Evolutionary conservation across 1,140 invertebrate genomes (phyloP).

Genomic region (Octopus sinensis): DNA sequence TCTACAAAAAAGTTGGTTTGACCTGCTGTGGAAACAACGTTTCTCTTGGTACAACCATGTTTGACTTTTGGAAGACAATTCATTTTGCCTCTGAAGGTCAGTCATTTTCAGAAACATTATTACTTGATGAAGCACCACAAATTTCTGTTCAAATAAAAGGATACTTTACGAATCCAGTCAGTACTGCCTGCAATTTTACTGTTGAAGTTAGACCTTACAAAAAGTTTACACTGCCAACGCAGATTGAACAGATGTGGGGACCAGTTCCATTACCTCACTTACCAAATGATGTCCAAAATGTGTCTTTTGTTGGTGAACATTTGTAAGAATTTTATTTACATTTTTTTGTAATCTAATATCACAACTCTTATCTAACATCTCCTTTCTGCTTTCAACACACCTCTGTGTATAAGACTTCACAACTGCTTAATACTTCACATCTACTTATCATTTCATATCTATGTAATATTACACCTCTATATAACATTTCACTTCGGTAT

Average conservation of each 20-base stretch:
- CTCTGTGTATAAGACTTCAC: too few relatives aligned
- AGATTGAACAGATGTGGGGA: constrained; percentile 50
- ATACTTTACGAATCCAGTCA: neutral
- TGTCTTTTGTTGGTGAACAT: constrained; percentile 51
- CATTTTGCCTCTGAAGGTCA: neutral
- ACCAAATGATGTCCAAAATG: constrained; percentile 41
- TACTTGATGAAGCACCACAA: neutral
- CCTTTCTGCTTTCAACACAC: too few relatives aligned
- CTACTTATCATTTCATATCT: too few relatives aligned
- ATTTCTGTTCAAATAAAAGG: neutral
- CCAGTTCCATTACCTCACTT: constrained; percentile 46
- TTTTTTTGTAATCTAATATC: too few relatives aligned
- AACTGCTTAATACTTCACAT: too few relatives aligned
- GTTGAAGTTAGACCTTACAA: constrained; percentile 32
- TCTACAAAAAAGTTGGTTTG: neutral
- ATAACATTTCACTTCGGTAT: too few relatives aligned
- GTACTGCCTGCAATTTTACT: constrained; percentile 17
- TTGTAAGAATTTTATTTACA: constrained; percentile 33
- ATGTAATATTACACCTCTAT: too few relatives aligned
- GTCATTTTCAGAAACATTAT: neutral
- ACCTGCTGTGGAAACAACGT: neutral
- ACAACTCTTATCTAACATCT: too few relatives aligned
- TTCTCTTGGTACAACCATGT: neutral
- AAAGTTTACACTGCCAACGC: constrained; percentile 48
- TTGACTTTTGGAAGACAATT: neutral